Evolutionary conservation across 2,888 invertebrate species (phyloP).

Genomic region (Cerastoderma edule): DNA sequence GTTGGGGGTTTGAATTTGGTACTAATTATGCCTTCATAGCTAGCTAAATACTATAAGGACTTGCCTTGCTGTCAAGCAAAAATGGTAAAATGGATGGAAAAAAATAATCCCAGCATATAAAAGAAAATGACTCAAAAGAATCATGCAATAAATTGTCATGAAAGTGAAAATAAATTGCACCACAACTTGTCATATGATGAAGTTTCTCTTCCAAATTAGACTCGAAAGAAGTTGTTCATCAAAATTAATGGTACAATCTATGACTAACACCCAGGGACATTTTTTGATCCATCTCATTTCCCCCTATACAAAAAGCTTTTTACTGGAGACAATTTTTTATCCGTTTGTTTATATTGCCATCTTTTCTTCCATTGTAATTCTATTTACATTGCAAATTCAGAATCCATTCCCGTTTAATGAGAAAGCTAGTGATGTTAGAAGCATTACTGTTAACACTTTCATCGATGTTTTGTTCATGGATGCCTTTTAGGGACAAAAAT

Average conservation of each 20-base stretch:
- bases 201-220: background rate
- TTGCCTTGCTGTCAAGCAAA: too few relatives aligned
- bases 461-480: too few relatives aligned
- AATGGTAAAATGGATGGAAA: too few relatives aligned
- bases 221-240: constrained; percentile 21
- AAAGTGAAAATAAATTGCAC: too few relatives aligned
- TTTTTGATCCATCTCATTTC: constrained; percentile 12
- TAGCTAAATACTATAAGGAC: too few relatives aligned
- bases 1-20: too few relatives aligned
- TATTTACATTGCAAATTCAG: constrained; percentile 46
- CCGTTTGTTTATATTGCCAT: constrained; percentile 15
- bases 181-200: constrained; percentile 7
- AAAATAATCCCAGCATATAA: too few relatives aligned
- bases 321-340: background rate
- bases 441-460: too few relatives aligned
- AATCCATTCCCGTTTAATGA: constrained; percentile 41
- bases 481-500: too few relatives aligned
- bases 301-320: constrained; percentile 17
- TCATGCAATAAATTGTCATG: too few relatives aligned
- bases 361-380: constrained; percentile 28
- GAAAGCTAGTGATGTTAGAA: constrained; percentile 16
- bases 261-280: constrained; percentile 12
- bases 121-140: too few relatives aligned
- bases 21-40: too few relatives aligned
- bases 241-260: constrained; percentile 22